phyloP scores from a whole-genome alignment of 37 sponge, comb jelly and placozoan species.

The Chondrilla cf. caribensis region DNA sequence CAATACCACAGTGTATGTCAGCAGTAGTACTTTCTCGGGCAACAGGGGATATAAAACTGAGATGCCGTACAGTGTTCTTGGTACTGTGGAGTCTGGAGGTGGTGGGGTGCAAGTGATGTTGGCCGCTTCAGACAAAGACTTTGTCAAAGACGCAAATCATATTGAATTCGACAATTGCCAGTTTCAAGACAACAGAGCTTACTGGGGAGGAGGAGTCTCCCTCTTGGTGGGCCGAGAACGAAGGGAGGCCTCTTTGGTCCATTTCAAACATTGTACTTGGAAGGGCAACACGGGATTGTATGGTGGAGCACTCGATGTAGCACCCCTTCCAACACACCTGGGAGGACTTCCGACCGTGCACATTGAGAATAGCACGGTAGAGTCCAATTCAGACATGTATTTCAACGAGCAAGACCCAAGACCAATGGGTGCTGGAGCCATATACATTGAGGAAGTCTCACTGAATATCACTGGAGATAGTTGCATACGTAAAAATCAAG shows the following conservation, averaged over 20 bases:
- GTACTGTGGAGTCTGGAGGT: conserved; percentile 7
- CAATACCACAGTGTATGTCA: background rate
- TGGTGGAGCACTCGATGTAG: background rate
- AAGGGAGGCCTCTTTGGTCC: background rate
- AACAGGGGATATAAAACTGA: background rate
- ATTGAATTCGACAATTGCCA: background rate
- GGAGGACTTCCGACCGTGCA: background rate
- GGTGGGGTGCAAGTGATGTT: conserved; percentile 13
- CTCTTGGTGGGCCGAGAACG: background rate
- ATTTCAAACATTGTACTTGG: background rate
- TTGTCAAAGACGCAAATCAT: background rate
- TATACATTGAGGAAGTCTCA: background rate
- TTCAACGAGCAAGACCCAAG: background rate
- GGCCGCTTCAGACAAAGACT: background rate
- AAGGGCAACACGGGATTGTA: background rate
- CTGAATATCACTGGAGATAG: background rate
- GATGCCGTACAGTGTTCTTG: no score
- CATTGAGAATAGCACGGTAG: background rate
- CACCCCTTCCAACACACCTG: background rate
- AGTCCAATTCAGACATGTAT: no score
- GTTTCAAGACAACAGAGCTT: conserved; percentile 8
- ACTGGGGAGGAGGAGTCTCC: conserved; percentile 16
- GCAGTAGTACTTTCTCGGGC: background rate
- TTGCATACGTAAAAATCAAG: background rate
- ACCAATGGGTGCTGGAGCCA: background rate